A percentile compares a stretch with the other conserved stretches of the same genome.
Evolutionary conservation across 2,113 vertebrate species (phyloP).

Genomic region (Pao palembangensis): DNA sequence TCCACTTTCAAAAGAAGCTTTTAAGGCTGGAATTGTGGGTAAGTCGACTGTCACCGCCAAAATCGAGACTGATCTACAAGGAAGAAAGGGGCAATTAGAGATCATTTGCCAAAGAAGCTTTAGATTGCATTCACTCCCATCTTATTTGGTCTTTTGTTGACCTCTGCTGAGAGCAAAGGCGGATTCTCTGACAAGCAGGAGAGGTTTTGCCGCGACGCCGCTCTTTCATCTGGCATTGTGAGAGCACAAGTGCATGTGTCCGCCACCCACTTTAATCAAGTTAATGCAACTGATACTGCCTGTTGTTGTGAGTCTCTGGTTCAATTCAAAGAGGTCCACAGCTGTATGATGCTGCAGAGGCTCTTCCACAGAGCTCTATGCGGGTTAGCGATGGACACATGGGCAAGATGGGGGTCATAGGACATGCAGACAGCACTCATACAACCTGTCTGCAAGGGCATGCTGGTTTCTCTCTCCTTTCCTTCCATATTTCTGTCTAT

Average conservation of each 20-base stretch:
- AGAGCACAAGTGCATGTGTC: conserved; percentile 82
- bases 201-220: conserved; percentile 63
- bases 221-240: conserved; percentile 95
- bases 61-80: conserved; percentile 76
- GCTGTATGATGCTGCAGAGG: conserved; percentile 77
- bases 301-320: conserved; percentile 76
- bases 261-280: conserved; percentile 93
- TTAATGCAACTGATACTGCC: conserved; percentile 85
- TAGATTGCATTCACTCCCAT: conserved; percentile 81
- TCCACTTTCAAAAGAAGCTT: conserved; percentile 74
- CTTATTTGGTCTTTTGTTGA: conserved; percentile 88
- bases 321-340: conserved; percentile 88
- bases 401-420: conserved; percentile 65
- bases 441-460: conserved; percentile 72
- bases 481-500: conserved; percentile 76
- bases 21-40: conserved; percentile 76
- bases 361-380: conserved; percentile 76
- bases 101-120: conserved; percentile 95
- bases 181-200: conserved; percentile 76
- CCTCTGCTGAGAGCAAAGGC: conserved; percentile 85
- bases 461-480: conserved; percentile 73
- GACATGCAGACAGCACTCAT: conserved; percentile 77
- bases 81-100: conserved; percentile 98
- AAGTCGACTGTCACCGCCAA: conserved; percentile 76
- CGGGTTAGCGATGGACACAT: conserved; percentile 72